phyloP scores from a whole-genome alignment of 2,888 invertebrate species.

The Brachyopa scutellaris region DNA sequence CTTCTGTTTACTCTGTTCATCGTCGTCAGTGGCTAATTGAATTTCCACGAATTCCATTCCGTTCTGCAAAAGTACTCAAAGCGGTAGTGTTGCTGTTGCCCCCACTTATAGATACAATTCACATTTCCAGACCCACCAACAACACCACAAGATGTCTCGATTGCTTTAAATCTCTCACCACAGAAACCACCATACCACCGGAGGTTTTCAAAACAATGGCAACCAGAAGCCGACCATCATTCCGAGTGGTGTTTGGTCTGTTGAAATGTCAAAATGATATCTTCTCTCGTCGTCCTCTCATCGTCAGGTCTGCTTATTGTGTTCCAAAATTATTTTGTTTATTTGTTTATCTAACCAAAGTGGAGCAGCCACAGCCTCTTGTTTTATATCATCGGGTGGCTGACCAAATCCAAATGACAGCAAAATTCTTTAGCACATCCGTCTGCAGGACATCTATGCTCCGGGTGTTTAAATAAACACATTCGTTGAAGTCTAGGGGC shows the following conservation, averaged over 20 bases:
- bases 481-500: not conserved
- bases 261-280: conserved; percentile 44
- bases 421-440: conserved; percentile 26
- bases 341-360: conserved; percentile 62
- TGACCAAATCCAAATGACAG: conserved; percentile 56
- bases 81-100: conserved; percentile 6
- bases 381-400: conserved; percentile 22
- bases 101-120: conserved; percentile 11
- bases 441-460: conserved; percentile 45
- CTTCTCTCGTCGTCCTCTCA: not conserved
- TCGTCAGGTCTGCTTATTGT: conserved; percentile 36
- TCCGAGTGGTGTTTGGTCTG: conserved; percentile 33
- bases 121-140: conserved; percentile 10
- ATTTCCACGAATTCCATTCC: conserved; percentile 59
- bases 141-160: conserved; percentile 53
- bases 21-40: conserved; percentile 63
- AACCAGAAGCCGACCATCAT: conserved; percentile 47
- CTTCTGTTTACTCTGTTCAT: conserved; percentile 46
- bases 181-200: conserved; percentile 25
- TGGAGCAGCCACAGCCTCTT: conserved; percentile 57
- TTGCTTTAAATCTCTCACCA: conserved; percentile 68
- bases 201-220: conserved; percentile 51
- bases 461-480: conserved; percentile 62
- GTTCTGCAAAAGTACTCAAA: conserved; percentile 53
- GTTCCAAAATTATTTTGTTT: conserved; percentile 33